Evolutionary conservation across 2,888 invertebrate genomes (phyloP), one percentile per base, ranked within the genome.

Genomic region (Sinhomidia bicolor): DNA sequence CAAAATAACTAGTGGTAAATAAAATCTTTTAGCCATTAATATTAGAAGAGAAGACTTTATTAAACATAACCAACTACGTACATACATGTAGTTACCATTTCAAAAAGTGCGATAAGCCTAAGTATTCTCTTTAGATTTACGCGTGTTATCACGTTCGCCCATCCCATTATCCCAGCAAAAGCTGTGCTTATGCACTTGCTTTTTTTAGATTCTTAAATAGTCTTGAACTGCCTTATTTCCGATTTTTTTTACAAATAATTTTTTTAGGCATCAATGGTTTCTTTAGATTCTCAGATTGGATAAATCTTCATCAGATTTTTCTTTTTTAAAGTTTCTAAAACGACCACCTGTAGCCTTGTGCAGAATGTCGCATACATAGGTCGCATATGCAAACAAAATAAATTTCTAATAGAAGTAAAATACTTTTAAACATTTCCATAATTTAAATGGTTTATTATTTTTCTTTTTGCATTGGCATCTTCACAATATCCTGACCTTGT

Each of bases 281-380:
- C n/a, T n/a, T n/a, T n/a, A n/a, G n/a, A n/a, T n/a, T n/a, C n/a
- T n/a, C n/a, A n/a, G n/a, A n/a, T n/a, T n/a, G n/a, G n/a, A n/a
- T n/a, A n/a, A n/a, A n/a, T n/a, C n/a, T n/a, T n/a, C n/a, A n/a
- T n/a, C n/a, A n/a, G n/a, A n/a, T n/a, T n/a, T n/a, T n/a, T n/a
- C n/a, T n/a, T n/a, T n/a, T n/a, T n/a, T n/a, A 20, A 74, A 74
- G 74, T 74, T 74, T 74, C 74, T 74, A 74, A 74, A 74, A 74
- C 74, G 47, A 74, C 74, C n/a, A 36, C 3, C 6, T 20, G 2
- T 47, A 6, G 12, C 41, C 36, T 4, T 62, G 29, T 26, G n/a
- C n/a, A n/a, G n/a, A n/a, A n/a, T n/a, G n/a, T n/a, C n/a, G n/a
- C n/a, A n/a, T n/a, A n/a, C n/a, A n/a, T n/a, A n/a, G n/a, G n/a